These are phyloP conservation scores for Bombus affinis DNA, from an alignment of 1,140 invertebrate genomes.

Conservation along the genomic window DNA sequence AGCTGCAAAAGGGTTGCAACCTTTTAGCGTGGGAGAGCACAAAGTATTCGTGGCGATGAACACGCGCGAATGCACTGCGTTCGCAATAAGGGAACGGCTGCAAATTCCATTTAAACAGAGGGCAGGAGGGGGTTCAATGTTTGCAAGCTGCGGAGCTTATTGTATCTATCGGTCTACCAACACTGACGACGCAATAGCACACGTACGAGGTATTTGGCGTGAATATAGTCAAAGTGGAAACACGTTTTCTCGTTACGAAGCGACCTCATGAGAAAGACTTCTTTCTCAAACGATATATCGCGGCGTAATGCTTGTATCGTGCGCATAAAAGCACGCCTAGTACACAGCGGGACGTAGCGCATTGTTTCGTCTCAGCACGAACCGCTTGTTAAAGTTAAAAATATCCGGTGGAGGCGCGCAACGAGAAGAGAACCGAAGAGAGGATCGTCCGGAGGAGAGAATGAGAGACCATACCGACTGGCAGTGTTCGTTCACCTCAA, in stretches of 20 bases:
- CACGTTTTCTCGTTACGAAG: slow-evolving; percentile 33
- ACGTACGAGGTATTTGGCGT: background rate
- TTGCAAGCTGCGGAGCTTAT: slow-evolving; percentile 16
- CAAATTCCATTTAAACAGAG: slow-evolving; percentile 11
- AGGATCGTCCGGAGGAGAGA: background rate
- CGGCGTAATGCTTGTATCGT: slow-evolving; percentile 7
- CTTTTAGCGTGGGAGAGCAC: background rate
- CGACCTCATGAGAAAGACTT: slow-evolving; percentile 13
- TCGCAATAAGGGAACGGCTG: slow-evolving; percentile 5
- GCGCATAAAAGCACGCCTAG: slow-evolving; percentile 6
- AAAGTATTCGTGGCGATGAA: background rate
- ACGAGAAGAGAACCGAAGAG: slow-evolving; percentile 31
- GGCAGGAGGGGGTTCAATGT: background rate
- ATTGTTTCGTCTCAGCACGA: slow-evolving; percentile 69
- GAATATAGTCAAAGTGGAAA: slow-evolving; percentile 12
- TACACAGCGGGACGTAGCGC: slow-evolving; percentile 31
- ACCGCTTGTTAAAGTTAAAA: slow-evolving; percentile 73
- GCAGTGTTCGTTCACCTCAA: slow-evolving; percentile 64
- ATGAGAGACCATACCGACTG: background rate
- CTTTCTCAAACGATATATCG: slow-evolving; percentile 23
- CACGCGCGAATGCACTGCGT: background rate
- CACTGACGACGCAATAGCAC: background rate
- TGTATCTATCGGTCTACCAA: slow-evolving; percentile 13
- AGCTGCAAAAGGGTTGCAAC: too few species aligned
- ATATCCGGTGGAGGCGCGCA: slow-evolving; percentile 64